Evolutionary conservation across 1,140 invertebrate species (phyloP).

Genomic region (Atopsyche davidsoni): DNA sequence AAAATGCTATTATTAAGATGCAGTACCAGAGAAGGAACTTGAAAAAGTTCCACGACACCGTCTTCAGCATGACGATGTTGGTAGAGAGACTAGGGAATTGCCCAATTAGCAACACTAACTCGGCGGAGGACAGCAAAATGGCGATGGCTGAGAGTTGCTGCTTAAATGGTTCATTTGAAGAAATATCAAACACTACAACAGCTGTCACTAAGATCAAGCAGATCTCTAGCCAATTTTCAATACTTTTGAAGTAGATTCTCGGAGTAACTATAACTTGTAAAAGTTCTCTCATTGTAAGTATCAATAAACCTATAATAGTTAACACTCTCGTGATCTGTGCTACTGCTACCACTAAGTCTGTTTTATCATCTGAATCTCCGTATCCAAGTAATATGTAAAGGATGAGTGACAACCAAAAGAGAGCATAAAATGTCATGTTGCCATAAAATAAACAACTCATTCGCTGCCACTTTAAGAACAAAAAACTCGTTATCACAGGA

Average conservation of each 20-base stretch:
- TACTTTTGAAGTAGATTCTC: slow-evolving; percentile 54
- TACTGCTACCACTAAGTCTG: slow-evolving; percentile 34
- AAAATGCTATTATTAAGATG: slow-evolving; percentile 73
- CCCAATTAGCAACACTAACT: slow-evolving; percentile 68
- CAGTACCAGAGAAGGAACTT: slow-evolving; percentile 74
- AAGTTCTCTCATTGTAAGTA: slow-evolving; percentile 58
- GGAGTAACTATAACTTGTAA: slow-evolving; percentile 63
- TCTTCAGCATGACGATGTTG: slow-evolving; percentile 71
- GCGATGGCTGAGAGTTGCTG: slow-evolving; percentile 57
- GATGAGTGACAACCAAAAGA: slow-evolving; percentile 62
- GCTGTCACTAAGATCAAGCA: slow-evolving; percentile 55
- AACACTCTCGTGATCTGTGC: slow-evolving; percentile 43
- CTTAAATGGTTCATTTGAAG: slow-evolving; percentile 43
- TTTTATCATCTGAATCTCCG: slow-evolving; percentile 40
- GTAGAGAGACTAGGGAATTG: slow-evolving; percentile 69
- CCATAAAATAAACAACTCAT: slow-evolving; percentile 65
- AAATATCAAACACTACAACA: slow-evolving; percentile 47
- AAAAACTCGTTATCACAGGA: slow-evolving; percentile 70
- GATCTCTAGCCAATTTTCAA: slow-evolving; percentile 68
- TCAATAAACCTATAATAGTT: slow-evolving; percentile 47
- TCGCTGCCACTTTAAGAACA: slow-evolving; percentile 76
- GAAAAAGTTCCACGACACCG: slow-evolving; percentile 70
- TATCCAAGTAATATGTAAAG: slow-evolving; percentile 58
- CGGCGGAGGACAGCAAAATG: slow-evolving; percentile 66
- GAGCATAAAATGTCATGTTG: slow-evolving; percentile 65